Conservation (phyloP, 2,113 vertebrate genomes). For the Myrmecobius fasciatus region DNA sequence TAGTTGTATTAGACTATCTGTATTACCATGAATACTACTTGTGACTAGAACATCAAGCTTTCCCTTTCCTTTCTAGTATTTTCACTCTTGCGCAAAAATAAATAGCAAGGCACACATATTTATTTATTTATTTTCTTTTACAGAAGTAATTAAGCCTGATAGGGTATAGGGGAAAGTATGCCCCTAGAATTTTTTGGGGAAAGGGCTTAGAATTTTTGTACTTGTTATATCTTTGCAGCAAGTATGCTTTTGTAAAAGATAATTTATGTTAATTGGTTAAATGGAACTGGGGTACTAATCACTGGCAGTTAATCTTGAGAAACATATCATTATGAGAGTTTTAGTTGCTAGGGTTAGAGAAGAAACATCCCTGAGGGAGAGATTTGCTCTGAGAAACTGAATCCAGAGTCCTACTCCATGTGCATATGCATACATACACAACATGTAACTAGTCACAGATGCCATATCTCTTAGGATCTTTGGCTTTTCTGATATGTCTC, state of each 20-base stretch:
- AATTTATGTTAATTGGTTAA: neutral
- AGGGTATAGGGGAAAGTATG: neutral
- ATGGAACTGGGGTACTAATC: neutral
- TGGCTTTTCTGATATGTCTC: neutral
- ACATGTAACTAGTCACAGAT: neutral
- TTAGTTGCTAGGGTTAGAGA: neutral
- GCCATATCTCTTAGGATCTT: neutral
- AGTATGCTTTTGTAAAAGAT: neutral
- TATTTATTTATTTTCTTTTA: neutral
- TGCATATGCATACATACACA: neutral
- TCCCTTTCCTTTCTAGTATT: neutral
- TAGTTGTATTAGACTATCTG: constrained; percentile 4
- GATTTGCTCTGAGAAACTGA: neutral
- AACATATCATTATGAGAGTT: neutral
- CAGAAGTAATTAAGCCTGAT: neutral
- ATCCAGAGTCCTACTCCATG: neutral
- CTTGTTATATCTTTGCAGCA: neutral
- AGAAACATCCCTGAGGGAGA: neutral
- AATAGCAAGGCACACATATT: neutral
- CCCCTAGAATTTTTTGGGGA: neutral
- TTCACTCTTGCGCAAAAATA: neutral
- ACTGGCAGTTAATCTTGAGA: neutral
- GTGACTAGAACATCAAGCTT: neutral
- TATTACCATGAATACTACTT: neutral
- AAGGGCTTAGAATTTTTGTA: neutral